Base-by-base conservation (phyloP, 2,113 vertebrate genomes). In the Melanerpes formicivorus region DNA sequence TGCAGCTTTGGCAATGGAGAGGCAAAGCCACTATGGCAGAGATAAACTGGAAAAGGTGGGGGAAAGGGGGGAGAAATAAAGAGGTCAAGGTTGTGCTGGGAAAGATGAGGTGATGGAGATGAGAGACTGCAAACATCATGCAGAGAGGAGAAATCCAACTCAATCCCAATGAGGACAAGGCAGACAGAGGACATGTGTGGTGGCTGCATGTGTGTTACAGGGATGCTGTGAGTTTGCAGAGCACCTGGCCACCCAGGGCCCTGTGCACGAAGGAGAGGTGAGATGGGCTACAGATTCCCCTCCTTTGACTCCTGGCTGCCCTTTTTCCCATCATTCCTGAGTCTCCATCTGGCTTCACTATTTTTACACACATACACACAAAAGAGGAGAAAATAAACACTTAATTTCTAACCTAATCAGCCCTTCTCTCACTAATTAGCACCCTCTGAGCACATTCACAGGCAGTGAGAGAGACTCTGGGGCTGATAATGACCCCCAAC, bases 361-460 rank as follows among this genome's bases (percentile, higher is more conserved):
- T 93, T 95, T 96, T 94, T 88, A 88, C 58, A 85, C 82, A 63
- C 75, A 72, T 46, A n/a, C 40, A 77, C 87, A 88, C 56, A 90
- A 69, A 87, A 77, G 59, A 54, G 73, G 52, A 90, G 14, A 88
- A 96, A 96, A 97, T 87, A 96, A 97, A 97, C 96, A 96, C 95
- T 97, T 97, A 92, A 98, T 97, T 97, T 97, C 97, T 97, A 96
- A 96, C 94, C 97, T 97, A 97, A 97, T 97, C 97, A 98, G 97
- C 73, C 93, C 83, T 96, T 95, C 84, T 97, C 94, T 93, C 72
- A 18, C 97, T 98, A 98, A 97, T 98, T 97, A 97, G 94, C 95
- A 96, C 93, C 96, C 95, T 97, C 96, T 64, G 34, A 89, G 96
- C 95, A 96, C 89, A 90, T 93, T 92, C 92, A 95, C 87, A 94